Base-by-base conservation (phyloP, 2,113 vertebrate genomes). In the Haliaeetus leucogaster region DNA sequence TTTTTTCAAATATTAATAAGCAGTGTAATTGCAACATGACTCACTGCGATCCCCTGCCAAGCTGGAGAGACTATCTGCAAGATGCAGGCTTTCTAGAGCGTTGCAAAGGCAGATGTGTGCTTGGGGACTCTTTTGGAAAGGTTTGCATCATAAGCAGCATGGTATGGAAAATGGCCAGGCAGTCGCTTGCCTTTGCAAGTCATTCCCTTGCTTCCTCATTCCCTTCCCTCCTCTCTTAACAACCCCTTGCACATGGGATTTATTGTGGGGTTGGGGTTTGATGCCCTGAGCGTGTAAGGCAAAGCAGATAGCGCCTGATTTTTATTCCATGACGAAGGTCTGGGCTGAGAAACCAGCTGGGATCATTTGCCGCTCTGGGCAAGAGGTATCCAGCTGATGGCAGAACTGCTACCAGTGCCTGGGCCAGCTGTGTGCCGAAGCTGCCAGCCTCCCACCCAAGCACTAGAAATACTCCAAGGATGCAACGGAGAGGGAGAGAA, bases 1-100 rank as follows among this genome's bases (percentile, higher is more conserved):
- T 87, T 91, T 93, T 97, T 82, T 68, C 90, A 90, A 96, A 85
- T 90, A 96, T 92, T 97, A 96, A 95, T 95, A 97, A 95, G 92
- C 82, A 95, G 84, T 80, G 95, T 96, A 93, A 96, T 92, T 96
- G 95, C 90, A 93, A 94, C 80, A 86, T 97, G 97, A 97, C 90
- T 97, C 96, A 94, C 83, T 55, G 88, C 14, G 3, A 83, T 83
- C 94, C 81, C 85, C 90, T 96, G 97, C 97, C 92, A 97, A 96
- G 85, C 88, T 45, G 62, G 82, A 93, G 92, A 70, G 88, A 66
- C 95, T 95, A 94, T 95, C 94, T 90, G 88, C 86, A 82, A 96
- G 95, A 86, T 38, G 79, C 93, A 92, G 93, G 63, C 85, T 92
- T 90, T 94, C 76, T 55, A 40, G 76, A 92, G 96, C 38, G 0